Percentiles rank a stretch among this genome's conserved stretches.
These are phyloP conservation scores for Lichenostomus cassidix DNA, from an alignment of 2,113 vertebrate species.

Conservation along the genomic window DNA sequence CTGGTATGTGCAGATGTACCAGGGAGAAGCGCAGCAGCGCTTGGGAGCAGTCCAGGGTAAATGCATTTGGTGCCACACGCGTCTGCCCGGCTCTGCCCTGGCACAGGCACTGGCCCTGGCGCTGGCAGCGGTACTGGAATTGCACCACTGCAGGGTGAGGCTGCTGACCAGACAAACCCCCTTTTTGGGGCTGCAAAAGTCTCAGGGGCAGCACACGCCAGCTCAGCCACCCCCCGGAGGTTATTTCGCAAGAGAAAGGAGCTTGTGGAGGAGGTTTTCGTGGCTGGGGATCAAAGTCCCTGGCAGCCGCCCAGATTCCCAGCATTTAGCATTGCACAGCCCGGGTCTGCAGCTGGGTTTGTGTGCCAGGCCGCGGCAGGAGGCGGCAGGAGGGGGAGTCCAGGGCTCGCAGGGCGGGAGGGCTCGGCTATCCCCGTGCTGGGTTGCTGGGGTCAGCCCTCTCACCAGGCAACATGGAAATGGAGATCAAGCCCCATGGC, in stretches of 20 bases:
- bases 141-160: neutral
- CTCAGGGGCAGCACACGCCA: neutral
- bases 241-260: neutral
- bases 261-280: neutral
- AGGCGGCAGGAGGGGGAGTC: neutral
- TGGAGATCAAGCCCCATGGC: no score
- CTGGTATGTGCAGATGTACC: neutral
- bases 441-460: neutral
- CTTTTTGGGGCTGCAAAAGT: neutral
- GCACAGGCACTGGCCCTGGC: neutral
- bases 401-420: neutral
- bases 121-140: neutral
- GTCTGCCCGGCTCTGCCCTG: neutral
- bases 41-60: neutral
- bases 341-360: neutral
- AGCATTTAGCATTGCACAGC: neutral
- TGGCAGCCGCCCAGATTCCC: neutral
- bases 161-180: neutral
- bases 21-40: neutral
- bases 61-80: neutral
- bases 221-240: neutral
- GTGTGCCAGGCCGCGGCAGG: neutral
- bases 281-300: conserved; percentile 34
- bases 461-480: rapidly evolving
- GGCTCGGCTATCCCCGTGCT: rapidly evolving